Base-by-base conservation (phyloP, 1,140 invertebrate genomes). In the Drosophila quadrilineata region DNA sequence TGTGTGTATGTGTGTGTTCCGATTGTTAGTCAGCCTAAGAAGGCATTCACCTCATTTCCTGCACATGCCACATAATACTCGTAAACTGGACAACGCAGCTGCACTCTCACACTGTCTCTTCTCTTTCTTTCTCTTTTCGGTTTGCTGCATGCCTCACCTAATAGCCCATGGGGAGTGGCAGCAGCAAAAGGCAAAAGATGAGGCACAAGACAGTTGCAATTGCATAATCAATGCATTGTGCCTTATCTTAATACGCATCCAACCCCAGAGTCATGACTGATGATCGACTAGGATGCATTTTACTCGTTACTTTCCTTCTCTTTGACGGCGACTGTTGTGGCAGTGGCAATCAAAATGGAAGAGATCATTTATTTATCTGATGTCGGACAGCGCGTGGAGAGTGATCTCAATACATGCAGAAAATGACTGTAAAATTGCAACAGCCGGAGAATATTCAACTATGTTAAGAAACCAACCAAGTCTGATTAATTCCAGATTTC, bases 31-130 rank as follows among this genome's bases (percentile, higher is more conserved):
- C 54, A 33, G 58, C 49, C 64, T 53, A 76, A 76, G 74, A 76
- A 76, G 74, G 75, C 74, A 76, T 76, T 76, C 74, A 76, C 74
- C 74, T 76, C 74, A 79, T 76, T 76, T 76, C 69, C 74, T 68
- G 65, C 43, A 68, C 59, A 63, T 53, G 43, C 58, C 10, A 45
- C 10, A 19, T 35, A 19, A 22, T 19, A 21, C 16, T 19, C 49
- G 21, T 31, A 36, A 62, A 62, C 40, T 65, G 53, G 36, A 59
- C 62, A 59, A 52, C n/a, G 58, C 48, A 43, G 58, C 48, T 62
- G 48, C 40, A 29, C 49, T 38, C 12, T 22, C 28, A n/a, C n/a
- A 12, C 14, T 28, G 10, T 3, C 12, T 17, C 41, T 19, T 8
- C 12, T 45, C 22, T 12, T 16, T 29, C 45, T 19, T 4, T 45